phyloP scores from a whole-genome alignment of 2,113 vertebrate species.

The Gulo gulo region DNA sequence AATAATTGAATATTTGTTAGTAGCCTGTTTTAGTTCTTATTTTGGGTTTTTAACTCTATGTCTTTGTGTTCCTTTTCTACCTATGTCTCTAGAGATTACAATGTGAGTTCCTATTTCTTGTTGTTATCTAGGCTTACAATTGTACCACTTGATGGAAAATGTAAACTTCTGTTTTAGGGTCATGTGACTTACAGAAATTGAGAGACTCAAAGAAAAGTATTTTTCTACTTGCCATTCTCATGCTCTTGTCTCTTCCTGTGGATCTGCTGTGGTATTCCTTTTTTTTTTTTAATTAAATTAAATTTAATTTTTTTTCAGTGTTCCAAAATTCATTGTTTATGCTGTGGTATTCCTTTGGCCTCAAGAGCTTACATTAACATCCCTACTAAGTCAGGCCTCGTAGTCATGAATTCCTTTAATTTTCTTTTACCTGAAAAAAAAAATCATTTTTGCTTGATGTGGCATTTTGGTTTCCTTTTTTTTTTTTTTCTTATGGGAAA shows the following conservation, averaged over 20 bases:
- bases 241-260: not conserved
- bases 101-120: not conserved
- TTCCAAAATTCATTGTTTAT: too few relatives aligned
- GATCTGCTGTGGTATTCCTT: not conserved
- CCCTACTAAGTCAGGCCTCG: not conserved
- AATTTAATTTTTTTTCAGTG: too few relatives aligned
- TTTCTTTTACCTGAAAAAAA: not conserved
- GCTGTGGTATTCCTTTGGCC: not conserved
- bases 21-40: not conserved
- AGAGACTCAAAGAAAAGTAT: not conserved
- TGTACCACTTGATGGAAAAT: not conserved
- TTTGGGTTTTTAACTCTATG: not conserved
- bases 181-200: not conserved
- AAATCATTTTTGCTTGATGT: not conserved
- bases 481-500: not conserved
- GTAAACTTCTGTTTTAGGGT: not conserved
- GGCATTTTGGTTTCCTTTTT: not conserved
- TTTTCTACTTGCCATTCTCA: too few relatives aligned
- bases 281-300: too few relatives aligned
- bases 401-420: too few relatives aligned
- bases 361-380: rapidly evolving
- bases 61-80: not conserved
- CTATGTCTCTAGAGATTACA: not conserved
- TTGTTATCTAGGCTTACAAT: not conserved
- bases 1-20: not conserved